A percentile compares a stretch with the other conserved stretches of the same genome.
Conservation (phyloP, 2,113 vertebrate genomes). For the Gallinago undulata region DNA sequence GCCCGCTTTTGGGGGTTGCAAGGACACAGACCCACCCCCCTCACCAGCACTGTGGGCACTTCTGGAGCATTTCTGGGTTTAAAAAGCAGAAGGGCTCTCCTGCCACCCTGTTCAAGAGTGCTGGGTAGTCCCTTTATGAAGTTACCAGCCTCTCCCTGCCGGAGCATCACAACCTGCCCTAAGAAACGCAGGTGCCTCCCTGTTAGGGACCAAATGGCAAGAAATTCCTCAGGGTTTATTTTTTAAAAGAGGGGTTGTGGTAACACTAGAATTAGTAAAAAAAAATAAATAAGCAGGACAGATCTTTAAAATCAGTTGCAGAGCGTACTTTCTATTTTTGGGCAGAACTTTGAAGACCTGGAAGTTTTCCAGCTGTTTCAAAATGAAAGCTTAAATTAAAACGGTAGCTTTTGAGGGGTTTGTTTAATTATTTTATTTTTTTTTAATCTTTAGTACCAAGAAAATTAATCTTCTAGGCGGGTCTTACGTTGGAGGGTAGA, state of each 20-base stretch:
- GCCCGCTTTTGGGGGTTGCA: not conserved
- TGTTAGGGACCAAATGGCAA: not conserved
- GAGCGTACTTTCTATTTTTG: conserved; percentile 38
- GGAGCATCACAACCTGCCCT: not conserved
- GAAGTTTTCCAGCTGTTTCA: not conserved
- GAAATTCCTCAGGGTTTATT: not conserved
- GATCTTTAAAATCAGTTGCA: conserved; percentile 27
- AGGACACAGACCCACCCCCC: not conserved
- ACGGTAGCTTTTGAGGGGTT: not conserved
- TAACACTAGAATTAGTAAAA: conserved; percentile 5
- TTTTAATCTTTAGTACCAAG: not conserved
- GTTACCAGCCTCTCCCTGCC: conserved; percentile 23
- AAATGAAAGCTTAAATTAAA: conserved; percentile 19
- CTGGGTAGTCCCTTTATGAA: conserved; percentile 44
- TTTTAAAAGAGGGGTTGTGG: not conserved
- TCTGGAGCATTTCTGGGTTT: not conserved
- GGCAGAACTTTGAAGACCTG: conserved; percentile 16
- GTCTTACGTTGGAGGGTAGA: not conserved
- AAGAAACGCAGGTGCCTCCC: not conserved
- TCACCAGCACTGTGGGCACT: not conserved
- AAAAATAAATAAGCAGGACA: not conserved
- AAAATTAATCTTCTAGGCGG: not conserved
- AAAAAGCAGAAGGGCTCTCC: not conserved
- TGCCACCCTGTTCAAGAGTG: conserved; percentile 18
- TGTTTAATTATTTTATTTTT: not conserved